Conservation (phyloP, 2,888 invertebrate species). For the Pimpla rufipes region DNA sequence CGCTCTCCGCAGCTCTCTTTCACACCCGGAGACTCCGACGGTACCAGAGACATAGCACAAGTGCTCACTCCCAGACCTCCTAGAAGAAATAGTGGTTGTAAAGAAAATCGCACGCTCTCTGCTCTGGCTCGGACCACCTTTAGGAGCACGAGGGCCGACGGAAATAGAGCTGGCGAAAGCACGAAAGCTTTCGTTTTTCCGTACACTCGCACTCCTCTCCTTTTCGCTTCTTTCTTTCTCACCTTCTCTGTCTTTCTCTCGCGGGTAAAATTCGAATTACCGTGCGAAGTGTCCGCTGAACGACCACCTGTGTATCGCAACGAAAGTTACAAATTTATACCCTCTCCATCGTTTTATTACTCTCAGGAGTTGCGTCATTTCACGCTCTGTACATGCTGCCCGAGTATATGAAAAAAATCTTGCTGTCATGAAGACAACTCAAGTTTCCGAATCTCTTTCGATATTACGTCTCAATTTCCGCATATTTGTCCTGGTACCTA, state of each 20-base stretch:
- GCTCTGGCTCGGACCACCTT: slow-evolving; percentile 42
- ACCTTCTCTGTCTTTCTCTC: slow-evolving; percentile 42
- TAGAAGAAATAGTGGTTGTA: slow-evolving; percentile 68
- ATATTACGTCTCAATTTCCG: too few relatives aligned
- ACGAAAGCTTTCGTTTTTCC: slow-evolving; percentile 37
- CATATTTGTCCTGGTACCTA: too few relatives aligned
- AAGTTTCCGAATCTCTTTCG: too few relatives aligned
- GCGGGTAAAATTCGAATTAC: slow-evolving; percentile 61
- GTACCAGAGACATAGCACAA: slow-evolving; percentile 54
- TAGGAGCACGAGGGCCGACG: slow-evolving; percentile 17
- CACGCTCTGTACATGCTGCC: background rate
- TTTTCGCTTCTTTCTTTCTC: slow-evolving; percentile 7
- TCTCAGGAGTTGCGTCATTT: too few relatives aligned
- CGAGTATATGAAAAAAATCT: background rate
- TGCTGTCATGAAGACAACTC: too few relatives aligned
- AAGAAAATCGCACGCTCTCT: slow-evolving; percentile 66
- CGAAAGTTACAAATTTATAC: background rate
- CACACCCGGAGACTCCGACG: slow-evolving; percentile 28
- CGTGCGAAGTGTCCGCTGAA: slow-evolving; percentile 61
- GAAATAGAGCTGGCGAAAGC: slow-evolving; percentile 51
- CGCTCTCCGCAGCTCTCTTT: slow-evolving; percentile 32
- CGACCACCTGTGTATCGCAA: slow-evolving; percentile 60
- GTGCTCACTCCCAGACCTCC: slow-evolving; percentile 63
- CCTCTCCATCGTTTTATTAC: slow-evolving; percentile 3
- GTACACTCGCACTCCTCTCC: slow-evolving; percentile 4